phyloP scores from a whole-genome alignment of 2,888 invertebrate species.

The Drosophila seclusa region DNA sequence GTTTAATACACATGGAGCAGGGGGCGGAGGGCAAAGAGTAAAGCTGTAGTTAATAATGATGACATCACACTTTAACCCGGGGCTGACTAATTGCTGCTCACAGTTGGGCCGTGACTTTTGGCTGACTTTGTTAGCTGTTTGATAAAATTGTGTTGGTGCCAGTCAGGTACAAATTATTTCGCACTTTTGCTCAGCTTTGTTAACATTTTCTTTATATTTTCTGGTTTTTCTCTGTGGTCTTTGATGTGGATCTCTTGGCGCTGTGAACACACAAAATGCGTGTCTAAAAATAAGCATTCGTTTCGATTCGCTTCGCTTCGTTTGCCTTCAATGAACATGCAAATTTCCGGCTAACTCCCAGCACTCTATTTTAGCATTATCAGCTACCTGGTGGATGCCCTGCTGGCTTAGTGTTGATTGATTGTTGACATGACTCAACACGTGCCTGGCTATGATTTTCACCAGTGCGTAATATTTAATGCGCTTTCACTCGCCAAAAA shows the following conservation, averaged over 20 bases:
- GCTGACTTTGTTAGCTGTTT: constrained; percentile 19
- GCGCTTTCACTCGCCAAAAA: constrained; percentile 60
- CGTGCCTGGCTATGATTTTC: constrained; percentile 38
- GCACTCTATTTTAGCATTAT: not conserved
- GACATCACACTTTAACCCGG: constrained; percentile 29
- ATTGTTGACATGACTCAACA: constrained; percentile 48
- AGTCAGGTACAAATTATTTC: constrained; percentile 20
- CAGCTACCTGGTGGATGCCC: not conserved
- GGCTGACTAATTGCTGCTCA: constrained; percentile 28
- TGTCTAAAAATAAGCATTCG: constrained; percentile 56
- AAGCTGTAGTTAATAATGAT: constrained; percentile 7
- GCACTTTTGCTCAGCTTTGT: constrained; percentile 51
- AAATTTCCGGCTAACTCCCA: constrained; percentile 59
- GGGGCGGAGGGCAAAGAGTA: not conserved
- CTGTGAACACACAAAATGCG: constrained; percentile 33
- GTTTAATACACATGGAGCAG: not conserved
- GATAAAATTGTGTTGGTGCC: constrained; percentile 10
- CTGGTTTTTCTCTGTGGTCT: constrained; percentile 21
- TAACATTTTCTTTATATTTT: constrained; percentile 49
- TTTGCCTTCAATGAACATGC: constrained; percentile 48
- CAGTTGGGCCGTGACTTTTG: constrained; percentile 39
- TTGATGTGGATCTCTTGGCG: constrained; percentile 41
- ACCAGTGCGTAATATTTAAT: constrained; percentile 61
- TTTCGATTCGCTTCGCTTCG: constrained; percentile 25
- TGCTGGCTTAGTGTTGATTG: constrained; percentile 37